These are phyloP conservation scores for Myopa tessellatipennis DNA, from an alignment of 2,888 invertebrate species.

Conservation along the genomic window DNA sequence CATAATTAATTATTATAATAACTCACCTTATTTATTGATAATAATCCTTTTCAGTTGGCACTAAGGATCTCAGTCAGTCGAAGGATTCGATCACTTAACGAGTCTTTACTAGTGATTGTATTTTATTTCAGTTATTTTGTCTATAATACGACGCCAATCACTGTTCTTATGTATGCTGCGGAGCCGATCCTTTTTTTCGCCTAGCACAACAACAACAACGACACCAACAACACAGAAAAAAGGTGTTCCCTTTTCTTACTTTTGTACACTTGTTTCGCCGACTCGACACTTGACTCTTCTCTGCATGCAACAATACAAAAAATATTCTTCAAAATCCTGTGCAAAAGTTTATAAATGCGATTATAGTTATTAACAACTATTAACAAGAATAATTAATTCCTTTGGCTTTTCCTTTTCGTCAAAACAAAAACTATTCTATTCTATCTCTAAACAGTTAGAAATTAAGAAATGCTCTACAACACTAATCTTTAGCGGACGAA, in stretches of 20 bases:
- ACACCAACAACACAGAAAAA: not conserved
- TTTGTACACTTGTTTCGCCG: too few species aligned
- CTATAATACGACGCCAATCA: slow-evolving; percentile 4
- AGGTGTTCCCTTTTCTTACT: not conserved
- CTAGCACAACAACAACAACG: slow-evolving; percentile 7
- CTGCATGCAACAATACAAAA: too few species aligned
- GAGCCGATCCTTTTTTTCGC: slow-evolving; percentile 12
- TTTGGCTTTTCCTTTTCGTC: not conserved
- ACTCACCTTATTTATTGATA: not conserved
- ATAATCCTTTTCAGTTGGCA: not conserved
- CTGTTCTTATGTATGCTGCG: slow-evolving; percentile 20
- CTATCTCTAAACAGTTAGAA: not conserved
- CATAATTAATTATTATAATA: too few species aligned
- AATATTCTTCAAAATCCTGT: not conserved
- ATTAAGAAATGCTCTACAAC: not conserved
- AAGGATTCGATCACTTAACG: not conserved
- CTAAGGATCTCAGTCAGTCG: not conserved
- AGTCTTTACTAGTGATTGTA: not conserved
- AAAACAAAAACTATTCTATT: too few species aligned
- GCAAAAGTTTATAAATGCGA: not conserved
- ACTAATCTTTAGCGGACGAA: not conserved
- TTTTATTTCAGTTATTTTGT: not conserved
- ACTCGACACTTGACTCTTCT: too few species aligned
- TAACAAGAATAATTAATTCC: not conserved
- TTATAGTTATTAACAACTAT: not conserved